Evolutionary conservation across 2,113 vertebrate species (phyloP).

Genomic region (Crotalus helleri): DNA sequence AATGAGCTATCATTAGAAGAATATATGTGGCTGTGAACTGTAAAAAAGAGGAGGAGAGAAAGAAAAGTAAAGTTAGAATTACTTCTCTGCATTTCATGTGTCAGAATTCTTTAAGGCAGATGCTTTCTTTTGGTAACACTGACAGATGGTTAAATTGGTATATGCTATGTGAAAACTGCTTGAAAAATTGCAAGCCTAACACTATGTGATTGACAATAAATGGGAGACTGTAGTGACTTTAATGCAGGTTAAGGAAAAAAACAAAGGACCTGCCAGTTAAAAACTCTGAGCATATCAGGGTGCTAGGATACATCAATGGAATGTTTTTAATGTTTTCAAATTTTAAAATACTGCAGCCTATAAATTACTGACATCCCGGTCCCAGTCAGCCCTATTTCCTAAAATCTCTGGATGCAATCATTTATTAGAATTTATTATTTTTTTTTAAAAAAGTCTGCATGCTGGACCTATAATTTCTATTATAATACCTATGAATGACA

Average conservation of each 20-base stretch:
- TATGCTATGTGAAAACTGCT: background rate
- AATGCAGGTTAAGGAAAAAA: constrained; percentile 5
- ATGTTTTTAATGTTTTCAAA: background rate
- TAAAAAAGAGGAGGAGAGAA: constrained; percentile 24
- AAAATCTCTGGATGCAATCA: background rate
- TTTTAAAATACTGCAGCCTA: background rate
- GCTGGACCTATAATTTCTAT: no score
- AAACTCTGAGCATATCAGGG: background rate
- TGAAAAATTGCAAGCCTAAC: constrained; percentile 20
- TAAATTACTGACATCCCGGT: background rate
- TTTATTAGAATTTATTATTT: background rate
- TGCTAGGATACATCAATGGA: background rate
- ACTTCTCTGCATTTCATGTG: constrained; percentile 7
- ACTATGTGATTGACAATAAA: constrained; percentile 24
- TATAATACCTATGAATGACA: no score
- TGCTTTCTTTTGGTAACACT: constrained; percentile 11
- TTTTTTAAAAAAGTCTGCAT: background rate
- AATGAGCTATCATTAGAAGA: constrained; percentile 9
- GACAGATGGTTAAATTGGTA: constrained; percentile 29
- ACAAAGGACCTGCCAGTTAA: background rate
- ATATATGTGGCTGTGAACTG: constrained; percentile 32
- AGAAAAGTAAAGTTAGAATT: constrained; percentile 7
- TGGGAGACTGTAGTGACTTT: background rate
- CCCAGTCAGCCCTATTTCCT: background rate
- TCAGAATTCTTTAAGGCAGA: constrained; percentile 14